These are phyloP conservation scores for Dinoponera quadriceps DNA, from an alignment of 1,140 invertebrate genomes.

Conservation along the genomic window DNA sequence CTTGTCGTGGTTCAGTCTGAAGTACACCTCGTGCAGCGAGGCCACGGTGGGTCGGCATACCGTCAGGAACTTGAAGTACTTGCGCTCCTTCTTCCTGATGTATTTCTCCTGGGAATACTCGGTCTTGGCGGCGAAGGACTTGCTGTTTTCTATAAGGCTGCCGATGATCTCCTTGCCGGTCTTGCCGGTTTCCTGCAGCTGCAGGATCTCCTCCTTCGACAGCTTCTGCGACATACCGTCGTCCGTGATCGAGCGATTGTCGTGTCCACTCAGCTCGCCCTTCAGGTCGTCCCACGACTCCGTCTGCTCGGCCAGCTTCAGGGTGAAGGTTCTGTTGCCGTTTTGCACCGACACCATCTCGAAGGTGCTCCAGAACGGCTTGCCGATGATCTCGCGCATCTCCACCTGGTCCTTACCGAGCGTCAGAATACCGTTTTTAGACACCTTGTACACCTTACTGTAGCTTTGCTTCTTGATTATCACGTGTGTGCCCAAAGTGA, in stretches of 20 bases:
- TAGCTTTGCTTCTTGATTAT: conserved; percentile 91
- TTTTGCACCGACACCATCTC: conserved; percentile 89
- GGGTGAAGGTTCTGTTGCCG: conserved; percentile 86
- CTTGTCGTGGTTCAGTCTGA: conserved; percentile 91
- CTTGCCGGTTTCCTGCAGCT: conserved; percentile 90
- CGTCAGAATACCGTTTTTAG: conserved; percentile 87
- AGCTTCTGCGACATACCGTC: conserved; percentile 95
- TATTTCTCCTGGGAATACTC: conserved; percentile 98
- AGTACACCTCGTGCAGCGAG: conserved; percentile 92
- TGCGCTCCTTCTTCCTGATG: conserved; percentile 96
- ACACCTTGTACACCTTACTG: conserved; percentile 91
- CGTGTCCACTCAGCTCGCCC: conserved; percentile 87
- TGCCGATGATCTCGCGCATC: conserved; percentile 89
- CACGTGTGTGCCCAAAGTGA: conserved; percentile 89
- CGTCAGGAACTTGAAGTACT: conserved; percentile 93
- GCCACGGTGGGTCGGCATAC: conserved; percentile 91
- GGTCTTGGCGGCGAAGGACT: conserved; percentile 94
- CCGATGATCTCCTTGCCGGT: conserved; percentile 94
- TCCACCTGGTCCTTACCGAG: conserved; percentile 91
- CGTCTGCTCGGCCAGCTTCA: conserved; percentile 85
- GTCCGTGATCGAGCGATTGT: conserved; percentile 94
- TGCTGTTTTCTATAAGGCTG: conserved; percentile 95
- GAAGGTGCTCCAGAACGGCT: conserved; percentile 92
- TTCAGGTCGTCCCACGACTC: conserved; percentile 80
- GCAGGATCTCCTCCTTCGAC: conserved; percentile 92